Conservation (phyloP, 2,113 vertebrate genomes). For the Typhlomys cinereus region DNA sequence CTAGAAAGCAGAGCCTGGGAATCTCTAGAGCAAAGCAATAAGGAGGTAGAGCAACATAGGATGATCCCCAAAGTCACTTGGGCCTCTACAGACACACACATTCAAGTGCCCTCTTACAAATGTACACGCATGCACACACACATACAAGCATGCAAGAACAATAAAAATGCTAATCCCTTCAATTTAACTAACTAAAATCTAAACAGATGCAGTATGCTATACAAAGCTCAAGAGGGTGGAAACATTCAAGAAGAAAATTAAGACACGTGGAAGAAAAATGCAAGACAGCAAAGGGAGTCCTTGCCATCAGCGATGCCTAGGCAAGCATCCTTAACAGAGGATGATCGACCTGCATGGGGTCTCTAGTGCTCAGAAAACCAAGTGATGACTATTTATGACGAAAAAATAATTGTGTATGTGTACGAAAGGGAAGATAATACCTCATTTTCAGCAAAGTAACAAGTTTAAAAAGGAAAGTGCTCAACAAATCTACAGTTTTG, state of each 20-base stretch:
- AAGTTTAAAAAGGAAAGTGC: not conserved
- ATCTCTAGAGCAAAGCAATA: too few species aligned
- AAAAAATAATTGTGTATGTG: not conserved
- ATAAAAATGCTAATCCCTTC: not conserved
- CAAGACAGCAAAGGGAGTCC: not conserved
- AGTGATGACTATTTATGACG: not conserved
- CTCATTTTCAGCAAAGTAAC: not conserved
- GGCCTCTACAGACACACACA: too few species aligned
- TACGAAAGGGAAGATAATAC: not conserved
- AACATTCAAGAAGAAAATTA: not conserved
- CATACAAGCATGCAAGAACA: too few species aligned
- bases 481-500: not conserved
- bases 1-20: too few species aligned
- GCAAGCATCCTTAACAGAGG: not conserved
- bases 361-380: not conserved
- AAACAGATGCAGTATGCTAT: not conserved
- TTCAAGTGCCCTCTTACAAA: too few species aligned
- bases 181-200: slow-evolving; percentile 1
- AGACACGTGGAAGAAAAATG: not conserved
- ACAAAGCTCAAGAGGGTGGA: not conserved
- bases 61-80: too few species aligned
- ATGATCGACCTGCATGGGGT: not conserved
- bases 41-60: too few species aligned
- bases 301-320: not conserved
- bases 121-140: too few species aligned